A percentile compares a stretch with the other conserved stretches of the same genome.
These are phyloP conservation scores for Rhabdornis inornatus DNA, from an alignment of 2,113 vertebrate genomes.

Conservation along the genomic window DNA sequence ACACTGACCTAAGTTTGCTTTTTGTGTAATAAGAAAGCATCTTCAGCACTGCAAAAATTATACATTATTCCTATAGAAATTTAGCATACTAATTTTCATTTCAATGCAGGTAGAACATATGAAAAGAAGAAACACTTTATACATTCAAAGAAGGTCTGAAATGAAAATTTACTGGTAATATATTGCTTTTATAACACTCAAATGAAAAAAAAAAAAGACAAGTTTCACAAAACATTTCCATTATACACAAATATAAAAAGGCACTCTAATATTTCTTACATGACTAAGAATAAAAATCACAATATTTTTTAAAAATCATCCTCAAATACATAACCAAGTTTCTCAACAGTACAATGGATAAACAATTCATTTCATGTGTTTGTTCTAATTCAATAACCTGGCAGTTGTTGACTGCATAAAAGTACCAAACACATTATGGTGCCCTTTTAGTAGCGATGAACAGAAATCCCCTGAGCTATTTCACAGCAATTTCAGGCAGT, in stretches of 20 bases:
- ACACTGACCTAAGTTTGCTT: conserved; percentile 80
- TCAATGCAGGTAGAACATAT: conserved; percentile 70
- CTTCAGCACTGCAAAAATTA: conserved; percentile 74
- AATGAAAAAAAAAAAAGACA: conserved; percentile 50
- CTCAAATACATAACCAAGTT: conserved; percentile 66
- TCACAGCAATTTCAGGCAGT: conserved; percentile 74
- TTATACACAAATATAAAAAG: conserved; percentile 82
- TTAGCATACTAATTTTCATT: conserved; percentile 70
- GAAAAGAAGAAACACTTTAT: conserved; percentile 63
- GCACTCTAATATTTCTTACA: conserved; percentile 77
- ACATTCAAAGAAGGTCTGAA: conserved; percentile 74
- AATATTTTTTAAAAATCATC: conserved; percentile 33
- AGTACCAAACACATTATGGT: conserved; percentile 73
- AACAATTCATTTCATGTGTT: conserved; percentile 67
- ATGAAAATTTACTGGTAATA: conserved; percentile 73
- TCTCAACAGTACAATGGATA: conserved; percentile 76
- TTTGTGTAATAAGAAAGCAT: conserved; percentile 74
- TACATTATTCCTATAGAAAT: conserved; percentile 71
- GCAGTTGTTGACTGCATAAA: conserved; percentile 67
- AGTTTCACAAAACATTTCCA: conserved; percentile 72
- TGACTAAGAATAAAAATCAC: conserved; percentile 67
- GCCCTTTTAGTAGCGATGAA: conserved; percentile 77
- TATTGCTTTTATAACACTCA: conserved; percentile 80
- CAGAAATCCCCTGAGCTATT: conserved; percentile 81
- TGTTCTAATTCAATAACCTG: conserved; percentile 51